Conservation (phyloP, 2,113 vertebrate species). For the Marmota monax region DNA sequence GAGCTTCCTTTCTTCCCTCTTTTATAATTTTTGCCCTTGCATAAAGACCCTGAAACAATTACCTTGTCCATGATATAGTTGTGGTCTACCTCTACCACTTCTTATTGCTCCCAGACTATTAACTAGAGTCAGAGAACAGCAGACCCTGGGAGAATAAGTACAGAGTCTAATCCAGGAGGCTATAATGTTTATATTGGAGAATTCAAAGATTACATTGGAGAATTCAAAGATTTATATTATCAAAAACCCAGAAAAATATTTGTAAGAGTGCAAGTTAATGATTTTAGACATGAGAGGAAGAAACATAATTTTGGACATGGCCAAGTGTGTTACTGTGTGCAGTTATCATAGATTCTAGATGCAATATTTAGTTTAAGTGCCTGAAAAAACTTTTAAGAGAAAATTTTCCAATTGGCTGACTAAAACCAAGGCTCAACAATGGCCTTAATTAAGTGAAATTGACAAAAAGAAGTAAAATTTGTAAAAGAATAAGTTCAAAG, state of each 20-base stretch:
- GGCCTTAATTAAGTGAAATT: neutral
- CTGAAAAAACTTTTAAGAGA: neutral
- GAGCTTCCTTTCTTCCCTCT: neutral
- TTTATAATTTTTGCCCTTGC: neutral
- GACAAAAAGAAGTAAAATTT: neutral
- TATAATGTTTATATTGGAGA: neutral
- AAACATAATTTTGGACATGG: neutral
- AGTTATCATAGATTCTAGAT: neutral
- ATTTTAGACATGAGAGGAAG: constrained; percentile 11
- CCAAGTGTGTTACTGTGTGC: neutral
- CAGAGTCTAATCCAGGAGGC: neutral
- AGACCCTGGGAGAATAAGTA: neutral
- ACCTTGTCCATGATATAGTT: neutral
- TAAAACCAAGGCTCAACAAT: neutral
- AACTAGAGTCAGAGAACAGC: neutral
- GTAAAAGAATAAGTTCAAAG: neutral
- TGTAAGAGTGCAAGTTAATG: neutral
- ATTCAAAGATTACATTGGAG: neutral
- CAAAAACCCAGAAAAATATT: constrained; percentile 27
- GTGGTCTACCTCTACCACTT: neutral
- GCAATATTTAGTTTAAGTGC: neutral
- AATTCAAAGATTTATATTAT: neutral
- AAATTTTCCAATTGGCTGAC: neutral
- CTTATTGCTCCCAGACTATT: neutral
- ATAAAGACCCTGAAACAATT: neutral